Base-by-base conservation (phyloP, 2,888 invertebrate species). In the Caenorhabditis drosophilae region DNA sequence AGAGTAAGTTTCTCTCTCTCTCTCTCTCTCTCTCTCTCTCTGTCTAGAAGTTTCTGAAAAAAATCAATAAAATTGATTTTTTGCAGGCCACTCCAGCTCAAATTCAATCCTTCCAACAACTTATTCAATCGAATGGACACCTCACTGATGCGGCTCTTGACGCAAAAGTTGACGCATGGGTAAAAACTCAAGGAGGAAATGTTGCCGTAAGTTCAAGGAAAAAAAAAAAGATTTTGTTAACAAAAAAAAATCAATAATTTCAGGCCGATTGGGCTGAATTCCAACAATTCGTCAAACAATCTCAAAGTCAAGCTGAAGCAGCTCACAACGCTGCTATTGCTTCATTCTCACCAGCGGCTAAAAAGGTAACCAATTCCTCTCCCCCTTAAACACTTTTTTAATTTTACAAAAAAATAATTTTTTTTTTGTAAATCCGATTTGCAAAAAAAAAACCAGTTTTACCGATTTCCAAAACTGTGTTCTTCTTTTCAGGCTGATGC, bases 311-410 rank as follows among this genome's bases (percentile, higher is more conserved):
- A 44, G 79, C 77, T 26, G 77, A 81, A 58, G 63, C 63, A 15
- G 79, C 79, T 26, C 81, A 81, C 51, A 38, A 69, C 16, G 70
- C 67, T 18, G 77, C 77, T 41, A 45, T 81, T 38, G 69, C 73
- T 52, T 55, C 51, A 25, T 79, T 81, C 73, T 75, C 75, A 7
- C 71, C 78, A 45, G 77, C 69, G 31, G 81, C 81, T 54, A 64
- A 64, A 59, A 64, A 64, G 49, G 59, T 60, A 49, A n/a, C n/a
- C n/a, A n/a, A n/a, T n/a, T n/a, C n/a, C n/a, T n/a, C n/a, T n/a
- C n/a, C n/a, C n/a, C n/a, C n/a, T n/a, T n/a, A n/a, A n/a, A n/a
- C n/a, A n/a, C n/a, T n/a, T n/a, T n/a, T n/a, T n/a, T n/a, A n/a
- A n/a, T n/a, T n/a, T n/a, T n/a, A n/a, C n/a, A n/a, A n/a, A n/a